These are phyloP conservation scores for Electrophaes corylata DNA, from an alignment of 2,888 invertebrate genomes.

Conservation along the genomic window DNA sequence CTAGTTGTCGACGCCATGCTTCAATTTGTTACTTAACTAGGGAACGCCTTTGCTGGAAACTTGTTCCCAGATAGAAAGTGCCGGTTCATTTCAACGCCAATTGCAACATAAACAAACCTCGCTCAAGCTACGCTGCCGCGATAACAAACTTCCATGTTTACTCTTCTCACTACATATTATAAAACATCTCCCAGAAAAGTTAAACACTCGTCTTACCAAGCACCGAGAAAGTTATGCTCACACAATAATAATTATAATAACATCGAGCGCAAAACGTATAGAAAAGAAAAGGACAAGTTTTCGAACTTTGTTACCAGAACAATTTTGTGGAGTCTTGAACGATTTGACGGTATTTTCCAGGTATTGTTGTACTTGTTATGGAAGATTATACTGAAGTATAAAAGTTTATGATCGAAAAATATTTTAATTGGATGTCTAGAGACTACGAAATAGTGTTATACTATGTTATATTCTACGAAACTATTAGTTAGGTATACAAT, in stretches of 20 bases:
- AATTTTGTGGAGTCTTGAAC: slow-evolving; percentile 42
- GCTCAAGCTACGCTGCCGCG: slow-evolving; percentile 60
- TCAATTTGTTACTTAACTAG: slow-evolving; percentile 73
- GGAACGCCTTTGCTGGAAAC: slow-evolving; percentile 67
- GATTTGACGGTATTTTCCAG: slow-evolving; percentile 42
- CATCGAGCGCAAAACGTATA: slow-evolving; percentile 34
- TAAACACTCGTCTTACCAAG: slow-evolving; percentile 50
- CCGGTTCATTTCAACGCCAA: slow-evolving; percentile 73
- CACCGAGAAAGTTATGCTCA: slow-evolving; percentile 45
- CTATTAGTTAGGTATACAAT: too few species aligned
- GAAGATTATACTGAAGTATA: slow-evolving; percentile 33
- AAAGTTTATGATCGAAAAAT: slow-evolving; percentile 18
- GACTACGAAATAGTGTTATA: not conserved
- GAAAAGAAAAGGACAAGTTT: slow-evolving; percentile 42
- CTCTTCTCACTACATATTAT: slow-evolving; percentile 64
- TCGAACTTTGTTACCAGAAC: slow-evolving; percentile 42
- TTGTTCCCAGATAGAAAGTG: slow-evolving; percentile 60
- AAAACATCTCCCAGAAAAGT: slow-evolving; percentile 54
- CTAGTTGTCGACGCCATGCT: slow-evolving; percentile 64
- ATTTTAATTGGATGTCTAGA: not conserved
- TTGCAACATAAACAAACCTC: slow-evolving; percentile 77
- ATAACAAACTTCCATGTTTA: slow-evolving; percentile 69
- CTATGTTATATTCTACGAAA: not conserved
- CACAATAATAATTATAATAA: slow-evolving; percentile 47
- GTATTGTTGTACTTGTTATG: slow-evolving; percentile 44